Evolutionary conservation across 2,888 invertebrate genomes (phyloP), one percentile per base, ranked within the genome.

Genomic region (Emmelina monodactyla): DNA sequence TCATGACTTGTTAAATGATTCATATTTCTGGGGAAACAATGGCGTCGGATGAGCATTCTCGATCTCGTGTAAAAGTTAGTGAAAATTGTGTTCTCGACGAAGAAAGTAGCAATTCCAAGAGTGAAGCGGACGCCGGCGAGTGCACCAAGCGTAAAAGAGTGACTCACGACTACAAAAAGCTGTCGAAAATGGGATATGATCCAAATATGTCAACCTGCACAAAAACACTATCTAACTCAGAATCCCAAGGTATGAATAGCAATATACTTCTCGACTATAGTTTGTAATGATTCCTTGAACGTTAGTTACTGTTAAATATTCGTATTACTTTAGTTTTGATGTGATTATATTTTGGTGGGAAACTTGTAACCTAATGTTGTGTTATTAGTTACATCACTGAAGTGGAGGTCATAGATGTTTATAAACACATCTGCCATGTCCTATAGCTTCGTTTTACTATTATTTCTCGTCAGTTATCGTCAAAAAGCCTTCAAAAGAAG

Each of bases 331-430:
- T 34, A 14, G 36, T 40, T 52, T 36, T 29, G 31, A 32, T 40
- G 19, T 19, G 12, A 16, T 28, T 38, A 50, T 46, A 50, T 71
- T 72, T 75, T 73, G 78, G 78, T 69, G 78, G 78, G 76, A 76
- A 76, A 71, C 52, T 44, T 50, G 56, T 78, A 78, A 76, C 76
- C 78, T 78, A 73, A 62, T 50, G 47, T 51, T 29, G 11, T 29
- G 53, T 45, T 49, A 45, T 50, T 56, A 65, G 64, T 75, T 75
- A 72, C 73, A 75, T 76, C 71, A 73, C 49, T 60, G 42, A 44
- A 56, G 56, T 58, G 60, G 76, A 73, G 76, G 78, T 75, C 75
- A 73, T 47, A 58, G 51, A 46, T 79, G 78, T 79, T 78, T 66
- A 76, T 76, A 67, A 79, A 79, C 78, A 79, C 51, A 57, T 60